Conservation (phyloP, 2,113 vertebrate genomes). For the Festucalex cinctus region DNA sequence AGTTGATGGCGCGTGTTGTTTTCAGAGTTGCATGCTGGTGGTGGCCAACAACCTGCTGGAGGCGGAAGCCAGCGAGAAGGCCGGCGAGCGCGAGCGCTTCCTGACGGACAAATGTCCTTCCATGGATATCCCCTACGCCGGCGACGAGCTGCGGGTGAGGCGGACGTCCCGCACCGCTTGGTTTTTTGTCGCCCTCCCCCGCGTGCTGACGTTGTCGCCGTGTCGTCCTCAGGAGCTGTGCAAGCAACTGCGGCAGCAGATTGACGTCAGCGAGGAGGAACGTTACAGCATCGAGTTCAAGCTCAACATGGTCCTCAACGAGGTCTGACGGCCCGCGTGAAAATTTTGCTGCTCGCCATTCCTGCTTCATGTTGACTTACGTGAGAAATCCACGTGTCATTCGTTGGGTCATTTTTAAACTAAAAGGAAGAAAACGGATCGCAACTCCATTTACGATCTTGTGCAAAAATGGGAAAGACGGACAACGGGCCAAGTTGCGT, state of each 20-base stretch:
- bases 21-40: constrained; percentile 90
- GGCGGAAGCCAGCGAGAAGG: constrained; percentile 74
- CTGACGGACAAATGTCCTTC: constrained; percentile 82
- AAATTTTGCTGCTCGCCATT: no score
- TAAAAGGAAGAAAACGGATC: no score
- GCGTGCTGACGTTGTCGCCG: not conserved
- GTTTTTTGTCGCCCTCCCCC: no score
- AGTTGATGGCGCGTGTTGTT: accelerated
- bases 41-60: constrained; percentile 83
- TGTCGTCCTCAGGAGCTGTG: constrained; percentile 78
- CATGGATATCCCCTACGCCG: constrained; percentile 78
- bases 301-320: constrained; percentile 83
- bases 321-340: no score
- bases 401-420: no score
- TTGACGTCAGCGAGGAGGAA: constrained; percentile 87
- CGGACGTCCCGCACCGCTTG: not conserved
- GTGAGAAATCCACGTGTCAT: no score
- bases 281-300: constrained; percentile 86
- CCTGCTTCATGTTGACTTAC: no score
- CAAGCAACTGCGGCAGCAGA: constrained; percentile 82
- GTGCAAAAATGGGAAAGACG: no score
- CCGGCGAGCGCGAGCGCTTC: constrained; percentile 81
- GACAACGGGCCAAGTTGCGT: no score
- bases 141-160: constrained; percentile 81
- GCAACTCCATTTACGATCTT: no score